Evolutionary conservation across 2,797 vertebrate genomes (phyloP).

Genomic region (Alfaro cultratus): DNA sequence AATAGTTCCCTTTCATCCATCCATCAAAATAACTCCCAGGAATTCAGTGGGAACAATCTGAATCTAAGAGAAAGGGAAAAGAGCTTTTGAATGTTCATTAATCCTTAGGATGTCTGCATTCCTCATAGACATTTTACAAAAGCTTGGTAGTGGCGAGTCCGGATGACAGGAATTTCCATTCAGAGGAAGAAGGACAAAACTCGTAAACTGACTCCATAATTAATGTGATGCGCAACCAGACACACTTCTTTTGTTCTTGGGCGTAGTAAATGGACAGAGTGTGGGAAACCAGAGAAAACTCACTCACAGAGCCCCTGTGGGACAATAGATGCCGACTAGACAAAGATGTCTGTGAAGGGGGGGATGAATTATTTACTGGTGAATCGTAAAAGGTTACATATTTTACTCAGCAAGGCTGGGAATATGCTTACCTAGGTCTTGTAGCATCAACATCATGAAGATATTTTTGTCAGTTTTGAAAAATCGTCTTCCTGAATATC

Average conservation of each 20-base stretch:
- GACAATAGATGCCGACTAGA: constrained; percentile 57
- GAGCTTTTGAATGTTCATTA: constrained; percentile 55
- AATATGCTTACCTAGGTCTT: not conserved
- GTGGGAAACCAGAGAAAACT: constrained; percentile 73
- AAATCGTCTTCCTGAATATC: not conserved
- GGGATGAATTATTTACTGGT: constrained; percentile 27
- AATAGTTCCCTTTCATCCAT: constrained; percentile 17
- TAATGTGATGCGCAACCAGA: constrained; percentile 75
- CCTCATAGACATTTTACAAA: constrained; percentile 53
- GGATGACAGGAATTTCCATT: constrained; percentile 68
- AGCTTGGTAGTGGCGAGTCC: constrained; percentile 54
- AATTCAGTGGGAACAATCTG: constrained; percentile 45
- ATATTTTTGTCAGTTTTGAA: not conserved
- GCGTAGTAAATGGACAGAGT: constrained; percentile 64
- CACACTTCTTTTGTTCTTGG: constrained; percentile 79
- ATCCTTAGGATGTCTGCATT: constrained; percentile 69
- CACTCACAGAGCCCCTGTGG: constrained; percentile 70
- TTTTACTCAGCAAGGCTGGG: constrained; percentile 20
- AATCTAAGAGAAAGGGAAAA: constrained; percentile 26
- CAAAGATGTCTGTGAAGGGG: constrained; percentile 53
- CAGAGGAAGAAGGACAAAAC: constrained; percentile 50
- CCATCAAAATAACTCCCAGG: constrained; percentile 43
- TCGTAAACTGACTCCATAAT: constrained; percentile 70
- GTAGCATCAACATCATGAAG: not conserved
- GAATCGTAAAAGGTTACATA: constrained; percentile 32